A percentile compares a stretch with the other conserved stretches of the same genome.
phyloP scores from a whole-genome alignment of 2,888 invertebrate species.

The Acholoe squamosa region DNA sequence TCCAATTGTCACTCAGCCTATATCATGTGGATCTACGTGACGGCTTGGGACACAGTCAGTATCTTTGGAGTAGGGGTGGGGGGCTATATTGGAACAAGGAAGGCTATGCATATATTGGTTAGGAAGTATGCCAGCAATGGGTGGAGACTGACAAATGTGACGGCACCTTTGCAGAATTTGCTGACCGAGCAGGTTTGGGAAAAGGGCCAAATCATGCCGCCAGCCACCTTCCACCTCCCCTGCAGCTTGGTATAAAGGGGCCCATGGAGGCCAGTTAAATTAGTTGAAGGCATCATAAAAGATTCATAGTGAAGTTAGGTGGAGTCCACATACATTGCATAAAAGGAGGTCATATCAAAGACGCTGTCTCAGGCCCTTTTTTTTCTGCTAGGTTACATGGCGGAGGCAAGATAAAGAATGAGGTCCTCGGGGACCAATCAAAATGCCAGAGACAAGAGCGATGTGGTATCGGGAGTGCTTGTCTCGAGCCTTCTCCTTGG shows the following conservation, averaged over 20 bases:
- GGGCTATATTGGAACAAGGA: background rate
- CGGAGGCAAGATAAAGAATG: conserved; percentile 51
- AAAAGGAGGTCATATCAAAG: conserved; percentile 32
- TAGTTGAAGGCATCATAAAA: background rate
- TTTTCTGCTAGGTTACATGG: conserved; percentile 40
- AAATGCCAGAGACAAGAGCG: conserved; percentile 55
- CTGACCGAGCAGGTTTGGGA: background rate
- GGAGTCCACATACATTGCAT: conserved; percentile 1
- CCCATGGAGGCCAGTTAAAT: background rate
- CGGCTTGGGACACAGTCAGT: background rate
- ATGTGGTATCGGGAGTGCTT: conserved; percentile 42
- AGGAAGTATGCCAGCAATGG: background rate
- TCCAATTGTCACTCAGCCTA: no score
- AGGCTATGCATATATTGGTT: background rate
- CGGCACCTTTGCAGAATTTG: background rate
- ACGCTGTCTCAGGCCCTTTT: background rate
- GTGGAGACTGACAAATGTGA: background rate
- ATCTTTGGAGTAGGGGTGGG: background rate
- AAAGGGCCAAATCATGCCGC: background rate
- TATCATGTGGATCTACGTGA: no score
- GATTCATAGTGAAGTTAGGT: conserved; percentile 19
- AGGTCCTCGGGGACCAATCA: conserved; percentile 40
- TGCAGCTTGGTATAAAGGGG: background rate
- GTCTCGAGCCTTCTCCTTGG: conserved; percentile 21
- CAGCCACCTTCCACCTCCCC: background rate